phyloP scores from a whole-genome alignment of 2,113 vertebrate species.

The Hypomesus transpacificus region DNA sequence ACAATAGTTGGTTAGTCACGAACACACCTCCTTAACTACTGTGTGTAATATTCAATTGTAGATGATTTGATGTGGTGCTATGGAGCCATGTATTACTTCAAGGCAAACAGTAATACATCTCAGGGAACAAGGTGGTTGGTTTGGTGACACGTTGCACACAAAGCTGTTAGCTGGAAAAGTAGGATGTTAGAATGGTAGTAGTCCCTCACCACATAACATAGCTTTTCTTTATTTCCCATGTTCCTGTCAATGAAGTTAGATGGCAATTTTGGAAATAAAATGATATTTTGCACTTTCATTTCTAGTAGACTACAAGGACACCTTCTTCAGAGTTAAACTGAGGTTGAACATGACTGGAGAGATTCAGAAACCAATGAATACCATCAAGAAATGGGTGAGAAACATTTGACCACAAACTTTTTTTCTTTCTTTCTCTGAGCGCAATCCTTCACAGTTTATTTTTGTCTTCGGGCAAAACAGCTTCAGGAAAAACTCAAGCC shows the following conservation, averaged over 20 bases:
- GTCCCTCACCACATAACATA: too few relatives aligned
- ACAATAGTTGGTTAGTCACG: conserved; percentile 33
- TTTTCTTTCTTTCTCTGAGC: not conserved
- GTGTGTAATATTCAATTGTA: not conserved
- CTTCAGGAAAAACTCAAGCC: conserved; percentile 39
- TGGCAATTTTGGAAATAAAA: too few relatives aligned
- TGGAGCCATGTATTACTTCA: not conserved
- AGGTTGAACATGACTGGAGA: conserved; percentile 42
- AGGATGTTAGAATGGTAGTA: too few relatives aligned
- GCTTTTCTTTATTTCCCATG: too few relatives aligned
- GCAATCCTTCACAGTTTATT: not conserved
- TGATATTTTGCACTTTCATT: not conserved
- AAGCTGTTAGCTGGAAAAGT: too few relatives aligned
- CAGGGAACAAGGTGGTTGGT: too few relatives aligned
- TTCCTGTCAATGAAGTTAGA: too few relatives aligned
- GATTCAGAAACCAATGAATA: conserved; percentile 19
- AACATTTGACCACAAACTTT: not conserved
- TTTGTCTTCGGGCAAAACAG: conserved; percentile 30
- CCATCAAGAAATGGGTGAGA: conserved; percentile 61
- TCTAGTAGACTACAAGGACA: conserved; percentile 38
- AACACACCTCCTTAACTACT: not conserved
- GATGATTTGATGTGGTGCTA: not conserved
- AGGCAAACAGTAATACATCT: not conserved
- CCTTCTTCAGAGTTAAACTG: conserved; percentile 60
- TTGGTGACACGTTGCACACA: too few relatives aligned